A percentile compares a stretch with the other conserved stretches of the same genome.
Conservation (phyloP, 2,797 vertebrate genomes). For the Sebastiscus albofasciatus region DNA sequence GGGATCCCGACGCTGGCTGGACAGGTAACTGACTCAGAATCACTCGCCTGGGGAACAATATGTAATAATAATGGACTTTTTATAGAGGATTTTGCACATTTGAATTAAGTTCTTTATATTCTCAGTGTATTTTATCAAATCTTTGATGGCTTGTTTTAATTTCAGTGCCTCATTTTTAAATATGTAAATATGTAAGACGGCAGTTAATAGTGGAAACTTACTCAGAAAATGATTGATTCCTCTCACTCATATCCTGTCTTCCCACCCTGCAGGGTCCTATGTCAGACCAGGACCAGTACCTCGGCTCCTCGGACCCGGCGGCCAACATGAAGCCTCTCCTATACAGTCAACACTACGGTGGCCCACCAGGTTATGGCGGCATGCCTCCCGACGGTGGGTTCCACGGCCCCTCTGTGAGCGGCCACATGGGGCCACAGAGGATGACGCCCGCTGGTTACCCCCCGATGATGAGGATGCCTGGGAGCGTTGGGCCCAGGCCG, state of each 20-base stretch:
- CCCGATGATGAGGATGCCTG: conserved; percentile 90
- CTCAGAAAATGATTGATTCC: not conserved
- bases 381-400: conserved; percentile 87
- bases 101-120: not conserved
- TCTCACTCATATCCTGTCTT: not conserved
- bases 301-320: conserved; percentile 84
- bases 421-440: conserved; percentile 86
- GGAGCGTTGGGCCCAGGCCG: conserved; percentile 58
- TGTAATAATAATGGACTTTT: not conserved
- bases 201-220: not conserved
- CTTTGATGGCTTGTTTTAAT: not conserved
- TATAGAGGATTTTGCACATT: not conserved
- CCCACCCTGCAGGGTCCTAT: conserved; percentile 81
- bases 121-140: not conserved
- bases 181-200: not conserved
- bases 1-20: conserved; percentile 95
- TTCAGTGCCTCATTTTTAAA: not conserved
- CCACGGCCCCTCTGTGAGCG: conserved; percentile 83
- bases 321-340: conserved; percentile 88
- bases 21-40: conserved; percentile 83
- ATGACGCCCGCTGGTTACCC: conserved; percentile 71
- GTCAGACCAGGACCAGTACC: conserved; percentile 89
- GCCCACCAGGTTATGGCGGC: conserved; percentile 83
- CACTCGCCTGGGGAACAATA: not conserved
- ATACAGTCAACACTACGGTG: conserved; percentile 88